Evolutionary conservation across 2,888 invertebrate genomes (phyloP).

Genomic region (Iphiclides podalirius): DNA sequence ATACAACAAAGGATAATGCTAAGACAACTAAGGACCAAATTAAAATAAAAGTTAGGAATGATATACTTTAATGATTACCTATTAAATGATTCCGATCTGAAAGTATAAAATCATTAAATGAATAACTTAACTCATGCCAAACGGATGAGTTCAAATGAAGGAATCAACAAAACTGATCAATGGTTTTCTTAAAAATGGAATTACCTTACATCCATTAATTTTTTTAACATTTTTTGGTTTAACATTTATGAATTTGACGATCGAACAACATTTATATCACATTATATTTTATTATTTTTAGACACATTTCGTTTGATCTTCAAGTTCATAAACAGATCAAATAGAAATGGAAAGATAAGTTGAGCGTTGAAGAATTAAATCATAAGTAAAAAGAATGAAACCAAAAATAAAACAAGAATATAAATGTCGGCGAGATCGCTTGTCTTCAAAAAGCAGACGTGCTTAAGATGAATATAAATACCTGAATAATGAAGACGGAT

Average conservation of each 20-base stretch:
- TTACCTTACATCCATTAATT: not conserved
- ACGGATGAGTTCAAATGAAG: slow-evolving; percentile 25
- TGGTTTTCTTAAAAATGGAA: not conserved
- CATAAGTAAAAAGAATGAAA: slow-evolving; percentile 38
- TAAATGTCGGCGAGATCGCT: slow-evolving; percentile 33
- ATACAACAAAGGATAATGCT: slow-evolving; percentile 58
- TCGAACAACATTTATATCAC: not conserved
- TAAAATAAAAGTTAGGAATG: slow-evolving; percentile 49
- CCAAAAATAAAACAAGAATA: slow-evolving; percentile 30
- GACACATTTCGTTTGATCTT: slow-evolving; percentile 26
- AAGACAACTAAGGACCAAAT: slow-evolving; percentile 52
- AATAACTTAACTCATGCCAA: slow-evolving; percentile 55
- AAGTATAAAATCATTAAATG: slow-evolving; percentile 73
- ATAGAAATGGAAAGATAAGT: slow-evolving; percentile 45
- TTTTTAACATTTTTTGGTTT: not conserved
- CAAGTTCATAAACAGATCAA: slow-evolving; percentile 39
- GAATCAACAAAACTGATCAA: slow-evolving; percentile 1
- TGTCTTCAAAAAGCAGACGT: slow-evolving; percentile 21
- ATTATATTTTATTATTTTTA: too few relatives aligned
- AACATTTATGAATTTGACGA: slow-evolving; percentile 38
- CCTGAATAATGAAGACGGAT: not conserved
- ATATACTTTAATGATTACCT: slow-evolving; percentile 72
- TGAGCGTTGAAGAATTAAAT: slow-evolving; percentile 44
- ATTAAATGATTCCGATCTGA: slow-evolving; percentile 81
- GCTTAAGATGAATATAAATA: not conserved